Base-by-base conservation (phyloP, 2,888 invertebrate species). In the Cartodere bifasciata region DNA sequence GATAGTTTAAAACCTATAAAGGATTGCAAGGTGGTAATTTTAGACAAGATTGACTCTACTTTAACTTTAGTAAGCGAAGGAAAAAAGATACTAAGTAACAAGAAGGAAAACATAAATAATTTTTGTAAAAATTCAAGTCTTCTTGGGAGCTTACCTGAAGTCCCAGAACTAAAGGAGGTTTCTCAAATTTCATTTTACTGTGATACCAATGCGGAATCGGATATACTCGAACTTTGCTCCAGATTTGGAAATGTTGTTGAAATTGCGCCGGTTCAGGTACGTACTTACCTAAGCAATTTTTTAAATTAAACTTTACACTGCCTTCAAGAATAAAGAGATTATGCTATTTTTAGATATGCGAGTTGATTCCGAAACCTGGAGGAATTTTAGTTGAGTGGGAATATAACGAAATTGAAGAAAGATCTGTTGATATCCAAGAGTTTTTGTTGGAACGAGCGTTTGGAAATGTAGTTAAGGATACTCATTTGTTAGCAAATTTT, bases 151-250 rank as follows among this genome's bases (percentile, higher is more conserved):
- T 55, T 70, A 34, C 70, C 70, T 14, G 68, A 66, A 42, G 65
- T 70, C 11, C 70, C 70, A 16, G 57, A 58, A 31, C 51, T 65
- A n/a, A 63, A 64, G 41, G 68, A 69, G 41, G 66, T 70, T 35
- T 65, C 69, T 28, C 65, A 56, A 44, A 59, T 71, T 29, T 60
- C 62, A 14, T 67, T 68, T 38, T 60, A 63, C 40, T 55, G 56
- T 28, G 59, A 63, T 15, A 44, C 52, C n/a, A 52, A 48, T 12
- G 44, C 42, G 24, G 45, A 50, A 35, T 36, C 32, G 6, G 45
- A 52, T 28, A 31, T 56, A 28, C 32, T 40, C 15, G 42, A 48
- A 29, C 39, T 47, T 16, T 49, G 53, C 32, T 37, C 35, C 11
- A 37, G 46, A 13, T 48, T 54, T 38, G 58, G 58, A 10, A 46